Percentiles rank a stretch among this genome's conserved stretches.
These are phyloP conservation scores for Plusia festucae DNA, from an alignment of 2,888 invertebrate genomes.

Conservation along the genomic window DNA sequence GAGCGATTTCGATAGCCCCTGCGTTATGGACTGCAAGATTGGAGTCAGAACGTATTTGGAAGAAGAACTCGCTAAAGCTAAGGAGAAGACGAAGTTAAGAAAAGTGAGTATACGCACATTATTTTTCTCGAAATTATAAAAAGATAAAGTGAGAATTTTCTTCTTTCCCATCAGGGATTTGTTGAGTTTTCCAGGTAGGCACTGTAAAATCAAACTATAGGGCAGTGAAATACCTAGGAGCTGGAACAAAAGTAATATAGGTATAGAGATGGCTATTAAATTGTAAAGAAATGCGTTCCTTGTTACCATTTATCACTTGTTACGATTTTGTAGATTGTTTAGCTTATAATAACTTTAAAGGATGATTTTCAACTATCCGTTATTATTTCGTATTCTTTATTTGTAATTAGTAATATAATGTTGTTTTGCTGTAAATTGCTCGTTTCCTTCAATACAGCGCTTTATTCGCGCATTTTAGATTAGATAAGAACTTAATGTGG, in stretches of 20 bases:
- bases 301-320: too few relatives aligned
- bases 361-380: too few relatives aligned
- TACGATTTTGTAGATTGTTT: too few relatives aligned
- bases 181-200: too few relatives aligned
- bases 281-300: too few relatives aligned
- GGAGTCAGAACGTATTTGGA: conserved; percentile 98
- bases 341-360: too few relatives aligned
- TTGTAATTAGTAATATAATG: conserved; percentile 10
- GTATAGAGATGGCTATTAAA: too few relatives aligned
- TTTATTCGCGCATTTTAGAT: conserved; percentile 4
- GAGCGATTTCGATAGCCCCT: conserved; percentile 96
- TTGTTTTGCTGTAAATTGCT: conserved; percentile 19
- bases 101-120: conserved; percentile 89
- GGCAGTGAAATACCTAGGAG: too few relatives aligned
- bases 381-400: too few relatives aligned
- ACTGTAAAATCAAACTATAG: too few relatives aligned
- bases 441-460: conserved; percentile 18
- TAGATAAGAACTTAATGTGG: too few relatives aligned
- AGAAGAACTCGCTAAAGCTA: conserved; percentile 98
- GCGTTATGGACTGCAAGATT: conserved; percentile 99
- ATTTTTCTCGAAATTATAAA: not conserved
- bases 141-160: not conserved
- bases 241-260: too few relatives aligned
- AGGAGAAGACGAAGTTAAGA: conserved; percentile 97
- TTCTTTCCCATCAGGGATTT: not conserved